Percentiles rank a stretch among this genome's conserved stretches.
These are phyloP conservation scores for Melanotaenia trifasciata DNA, from an alignment of 2,797 vertebrate species.

Conservation along the genomic window DNA sequence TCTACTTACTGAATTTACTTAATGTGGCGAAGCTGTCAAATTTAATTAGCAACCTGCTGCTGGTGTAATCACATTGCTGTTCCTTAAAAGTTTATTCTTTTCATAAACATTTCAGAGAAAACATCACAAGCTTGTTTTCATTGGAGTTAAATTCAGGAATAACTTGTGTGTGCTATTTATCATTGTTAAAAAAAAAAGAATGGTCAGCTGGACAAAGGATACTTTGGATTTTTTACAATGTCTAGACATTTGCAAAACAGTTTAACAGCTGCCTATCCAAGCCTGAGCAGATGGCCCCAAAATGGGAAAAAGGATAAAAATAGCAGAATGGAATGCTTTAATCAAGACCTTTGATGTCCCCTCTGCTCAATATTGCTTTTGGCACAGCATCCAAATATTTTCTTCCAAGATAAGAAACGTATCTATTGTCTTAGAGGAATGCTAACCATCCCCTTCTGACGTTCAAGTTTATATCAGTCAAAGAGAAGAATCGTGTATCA, in stretches of 20 bases:
- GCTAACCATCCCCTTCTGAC: conserved; percentile 51
- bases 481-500: conserved; percentile 34
- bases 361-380: conserved; percentile 73
- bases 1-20: conserved; percentile 13
- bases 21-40: neutral
- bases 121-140: conserved; percentile 15
- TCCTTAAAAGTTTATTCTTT: neutral
- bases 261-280: conserved; percentile 32
- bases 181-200: neutral
- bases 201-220: conserved; percentile 16
- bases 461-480: conserved; percentile 37
- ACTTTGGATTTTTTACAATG: conserved; percentile 32
- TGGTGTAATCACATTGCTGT: conserved; percentile 5
- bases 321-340: conserved; percentile 82
- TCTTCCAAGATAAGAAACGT: conserved; percentile 74
- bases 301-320: conserved; percentile 73
- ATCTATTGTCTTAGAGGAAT: conserved; percentile 68
- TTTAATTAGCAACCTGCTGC: neutral
- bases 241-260: conserved; percentile 66
- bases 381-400: conserved; percentile 72
- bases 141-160: neutral
- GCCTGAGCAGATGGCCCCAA: conserved; percentile 63
- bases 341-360: conserved; percentile 79
- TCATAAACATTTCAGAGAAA: neutral
- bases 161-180: neutral